These are phyloP conservation scores for Ephydatia muelleri DNA, from an alignment of 37 sponge, comb jelly and placozoan species.

Conservation along the genomic window DNA sequence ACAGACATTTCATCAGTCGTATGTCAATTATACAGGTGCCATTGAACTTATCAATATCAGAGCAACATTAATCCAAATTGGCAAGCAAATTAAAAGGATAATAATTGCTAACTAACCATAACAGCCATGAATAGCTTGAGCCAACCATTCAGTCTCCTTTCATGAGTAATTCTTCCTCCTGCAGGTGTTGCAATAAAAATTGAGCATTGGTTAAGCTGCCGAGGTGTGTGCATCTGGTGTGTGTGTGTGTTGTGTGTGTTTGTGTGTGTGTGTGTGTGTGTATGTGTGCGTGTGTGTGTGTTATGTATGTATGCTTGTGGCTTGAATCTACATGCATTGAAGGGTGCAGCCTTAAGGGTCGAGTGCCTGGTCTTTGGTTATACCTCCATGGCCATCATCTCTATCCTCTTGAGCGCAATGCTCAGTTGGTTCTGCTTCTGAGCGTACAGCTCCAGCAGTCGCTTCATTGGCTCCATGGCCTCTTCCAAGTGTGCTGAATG, in stretches of 20 bases:
- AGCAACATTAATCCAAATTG: neutral
- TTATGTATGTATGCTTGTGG: neutral
- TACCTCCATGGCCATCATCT: slow-evolving; percentile 71
- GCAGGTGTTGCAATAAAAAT: slow-evolving; percentile 2
- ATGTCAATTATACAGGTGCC: neutral
- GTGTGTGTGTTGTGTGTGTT: too few relatives aligned
- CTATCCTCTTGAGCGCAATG: slow-evolving; percentile 75
- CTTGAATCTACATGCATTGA: too few relatives aligned
- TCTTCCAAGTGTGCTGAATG: slow-evolving; percentile 79
- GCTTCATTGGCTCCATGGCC: slow-evolving; percentile 59
- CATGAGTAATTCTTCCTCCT: slow-evolving; percentile 68
- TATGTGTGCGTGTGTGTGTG: neutral
- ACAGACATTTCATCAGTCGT: neutral
- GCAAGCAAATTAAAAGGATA: neutral
- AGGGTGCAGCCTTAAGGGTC: neutral
- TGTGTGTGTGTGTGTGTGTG: too few relatives aligned
- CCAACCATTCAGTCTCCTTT: slow-evolving; percentile 69
- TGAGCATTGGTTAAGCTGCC: neutral
- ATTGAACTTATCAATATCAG: neutral
- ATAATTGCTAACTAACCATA: slow-evolving; percentile 32
- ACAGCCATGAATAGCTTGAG: slow-evolving; percentile 64
- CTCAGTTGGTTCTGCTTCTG: slow-evolving; percentile 70
- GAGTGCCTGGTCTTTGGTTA: too few relatives aligned
- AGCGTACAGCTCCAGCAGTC: slow-evolving; percentile 51
- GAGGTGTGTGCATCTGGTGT: neutral